Conservation (phyloP, 2,113 vertebrate genomes). For the Caloenas nicobarica region DNA sequence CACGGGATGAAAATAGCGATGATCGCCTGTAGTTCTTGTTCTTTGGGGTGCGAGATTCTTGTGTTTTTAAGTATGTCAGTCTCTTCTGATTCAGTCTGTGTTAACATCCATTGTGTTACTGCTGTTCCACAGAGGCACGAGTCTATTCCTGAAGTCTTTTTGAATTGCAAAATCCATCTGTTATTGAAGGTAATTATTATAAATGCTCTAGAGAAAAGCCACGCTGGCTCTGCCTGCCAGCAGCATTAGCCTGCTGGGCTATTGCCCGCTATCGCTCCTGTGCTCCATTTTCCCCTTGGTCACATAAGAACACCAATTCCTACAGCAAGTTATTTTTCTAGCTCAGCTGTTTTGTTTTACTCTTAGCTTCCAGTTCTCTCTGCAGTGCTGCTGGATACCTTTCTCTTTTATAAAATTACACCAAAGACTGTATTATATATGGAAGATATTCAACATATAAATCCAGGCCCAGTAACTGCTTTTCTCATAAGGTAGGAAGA, state of each 20-base stretch:
- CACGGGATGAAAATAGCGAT: accelerated
- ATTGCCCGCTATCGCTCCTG: accelerated
- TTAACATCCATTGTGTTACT: accelerated
- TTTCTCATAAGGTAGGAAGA: background rate
- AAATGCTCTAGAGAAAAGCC: background rate
- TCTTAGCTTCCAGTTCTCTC: background rate
- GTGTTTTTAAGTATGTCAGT: accelerated
- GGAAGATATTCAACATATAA: background rate
- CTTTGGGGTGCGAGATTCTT: background rate
- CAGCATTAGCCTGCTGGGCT: background rate
- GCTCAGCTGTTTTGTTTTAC: background rate
- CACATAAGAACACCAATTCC: accelerated
- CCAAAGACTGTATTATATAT: background rate
- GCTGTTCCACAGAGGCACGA: accelerated
- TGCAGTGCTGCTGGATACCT: background rate
- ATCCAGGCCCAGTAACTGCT: background rate
- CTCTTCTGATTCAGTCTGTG: accelerated
- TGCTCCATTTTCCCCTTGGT: background rate
- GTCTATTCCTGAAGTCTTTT: background rate
- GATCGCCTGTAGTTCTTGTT: accelerated
- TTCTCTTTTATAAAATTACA: background rate
- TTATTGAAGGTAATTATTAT: background rate
- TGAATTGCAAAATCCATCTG: background rate
- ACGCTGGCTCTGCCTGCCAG: background rate
- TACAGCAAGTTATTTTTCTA: background rate